Evolutionary conservation across 2,888 invertebrate genomes (phyloP).

Genomic region (Anthrax anthrax): DNA sequence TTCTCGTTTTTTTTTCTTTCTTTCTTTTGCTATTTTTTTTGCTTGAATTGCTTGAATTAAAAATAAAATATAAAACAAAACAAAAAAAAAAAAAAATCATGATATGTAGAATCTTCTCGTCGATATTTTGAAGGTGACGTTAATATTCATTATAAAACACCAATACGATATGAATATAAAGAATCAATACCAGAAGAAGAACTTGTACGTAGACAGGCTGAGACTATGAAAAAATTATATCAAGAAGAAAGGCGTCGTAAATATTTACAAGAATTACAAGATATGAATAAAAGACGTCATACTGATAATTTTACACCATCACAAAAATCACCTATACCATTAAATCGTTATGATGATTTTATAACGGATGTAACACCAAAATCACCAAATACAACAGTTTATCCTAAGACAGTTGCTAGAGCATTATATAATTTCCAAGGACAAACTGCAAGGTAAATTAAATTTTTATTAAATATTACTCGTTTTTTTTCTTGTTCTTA

Average conservation of each 20-base stretch:
- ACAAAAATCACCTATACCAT: slow-evolving; percentile 82
- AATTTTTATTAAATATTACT: background rate
- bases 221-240: slow-evolving; percentile 79
- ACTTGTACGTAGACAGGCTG: slow-evolving; percentile 71
- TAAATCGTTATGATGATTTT: slow-evolving; percentile 86
- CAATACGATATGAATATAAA: slow-evolving; percentile 75
- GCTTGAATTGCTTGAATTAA: no score
- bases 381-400: slow-evolving; percentile 19
- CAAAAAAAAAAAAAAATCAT: no score
- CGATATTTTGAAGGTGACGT: slow-evolving; percentile 86
- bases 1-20: no score
- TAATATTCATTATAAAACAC: slow-evolving; percentile 84
- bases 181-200: slow-evolving; percentile 79
- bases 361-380: slow-evolving; percentile 47
- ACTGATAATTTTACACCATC: slow-evolving; percentile 87
- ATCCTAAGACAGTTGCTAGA: slow-evolving; percentile 60
- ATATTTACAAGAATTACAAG: slow-evolving; percentile 84
- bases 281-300: slow-evolving; percentile 85
- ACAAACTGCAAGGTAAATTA: slow-evolving; percentile 43
- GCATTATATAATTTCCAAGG: slow-evolving; percentile 87
- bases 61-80: no score
- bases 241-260: slow-evolving; percentile 80
- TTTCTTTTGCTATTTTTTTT: no score
- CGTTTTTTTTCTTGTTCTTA: no score
- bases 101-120: slow-evolving; percentile 62